Base-by-base conservation (phyloP, 1,140 invertebrate genomes). In the Teleopsis dalmanni region DNA sequence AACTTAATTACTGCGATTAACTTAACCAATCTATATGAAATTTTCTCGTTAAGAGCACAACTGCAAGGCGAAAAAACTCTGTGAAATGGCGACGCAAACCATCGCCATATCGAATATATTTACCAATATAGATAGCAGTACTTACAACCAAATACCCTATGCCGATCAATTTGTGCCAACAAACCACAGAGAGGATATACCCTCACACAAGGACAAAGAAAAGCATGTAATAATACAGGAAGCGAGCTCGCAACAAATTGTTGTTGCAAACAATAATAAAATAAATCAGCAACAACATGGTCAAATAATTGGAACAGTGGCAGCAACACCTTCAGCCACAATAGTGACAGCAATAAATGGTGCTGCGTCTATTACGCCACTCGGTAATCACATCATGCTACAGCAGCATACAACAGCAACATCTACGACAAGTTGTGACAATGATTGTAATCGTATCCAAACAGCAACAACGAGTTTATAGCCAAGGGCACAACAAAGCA, bases 151-250 rank as follows among this genome's bases (percentile, higher is more conserved):
- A 31, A 70, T 70, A 50, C 67, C 67, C 42, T 70, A 64, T 50
- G 67, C 57, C n/a, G 67, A 70, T 70, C 66, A 70, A 52, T 69
- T 54, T 63, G 65, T 69, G 65, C 59, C 65, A 61, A 69, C 64
- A 51, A 53, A 41, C 60, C 16, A 53, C 51, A 27, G 52, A 44
- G 13, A 55, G 19, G 37, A 54, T 52, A 40, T 55, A 51, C 45
- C 46, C 2, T 19, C 27, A 13, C 43, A 58, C 11, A 38, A 54
- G 45, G 19, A 21, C 14, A n/a, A 55, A 34, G 10, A 27, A 21
- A 19, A 22, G 29, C n/a, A 22, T 29, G 16, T 11, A 26, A 38
- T 14, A 23, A 50, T 36, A 31, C 25, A 22, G 31, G 11, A 11
- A 37, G 11, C 23, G 37, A 33, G 16, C 46, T 52, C 37, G 51